Conservation (phyloP, 2,888 invertebrate genomes). For the Timema cristinae region DNA sequence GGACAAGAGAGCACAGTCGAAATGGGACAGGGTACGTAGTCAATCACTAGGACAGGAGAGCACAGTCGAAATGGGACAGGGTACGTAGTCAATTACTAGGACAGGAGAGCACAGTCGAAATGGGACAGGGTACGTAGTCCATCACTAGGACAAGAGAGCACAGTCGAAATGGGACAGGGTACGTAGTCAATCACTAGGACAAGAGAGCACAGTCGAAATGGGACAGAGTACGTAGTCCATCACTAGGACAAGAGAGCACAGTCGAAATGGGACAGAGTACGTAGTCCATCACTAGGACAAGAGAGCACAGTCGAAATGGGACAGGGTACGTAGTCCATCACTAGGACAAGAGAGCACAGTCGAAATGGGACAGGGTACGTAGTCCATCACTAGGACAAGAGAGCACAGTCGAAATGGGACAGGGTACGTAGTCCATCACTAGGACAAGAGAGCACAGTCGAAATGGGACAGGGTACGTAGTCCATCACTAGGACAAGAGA, state of each 20-base stretch:
- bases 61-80: slow-evolving; percentile 67
- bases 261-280: slow-evolving; percentile 71
- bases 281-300: no score
- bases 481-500: no score
- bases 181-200: no score
- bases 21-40: slow-evolving; percentile 73
- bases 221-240: no score
- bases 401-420: slow-evolving; percentile 65
- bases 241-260: slow-evolving; percentile 56
- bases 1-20: slow-evolving; percentile 60
- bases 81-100: no score
- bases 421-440: no score
- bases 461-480: slow-evolving; percentile 73
- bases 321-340: no score
- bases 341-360: slow-evolving; percentile 57
- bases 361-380: slow-evolving; percentile 72
- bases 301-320: slow-evolving; percentile 63
- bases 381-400: no score
- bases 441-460: slow-evolving; percentile 58
- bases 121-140: no score
- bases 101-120: slow-evolving; percentile 58
- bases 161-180: slow-evolving; percentile 69
- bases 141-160: no score
- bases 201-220: slow-evolving; percentile 64
- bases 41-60: no score